Evolutionary conservation across 1,140 invertebrate species (phyloP), one percentile per base, ranked within the genome.

Genomic region (Drosophila insularis): DNA sequence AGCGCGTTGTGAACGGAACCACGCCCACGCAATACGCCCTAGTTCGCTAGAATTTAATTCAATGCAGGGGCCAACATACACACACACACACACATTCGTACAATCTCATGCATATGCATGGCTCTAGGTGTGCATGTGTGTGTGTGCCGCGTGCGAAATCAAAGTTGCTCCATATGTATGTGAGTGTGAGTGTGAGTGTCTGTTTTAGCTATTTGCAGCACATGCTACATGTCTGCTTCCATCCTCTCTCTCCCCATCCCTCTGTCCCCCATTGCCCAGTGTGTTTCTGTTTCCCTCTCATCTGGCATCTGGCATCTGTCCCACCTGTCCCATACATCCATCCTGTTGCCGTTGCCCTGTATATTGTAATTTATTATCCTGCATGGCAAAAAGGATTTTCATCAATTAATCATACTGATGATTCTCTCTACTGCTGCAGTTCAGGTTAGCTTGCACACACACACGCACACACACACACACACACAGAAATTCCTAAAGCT

Each of bases 381-480:
- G 84, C 84, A 87, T 87, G 84, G 84, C 77, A 87, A 80, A 89
- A 87, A 75, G 84, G 84, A 87, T 87, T 87, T 87, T 89, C 84
- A 87, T 87, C 84, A 87, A 87, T 87, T 87, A 87, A 87, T 87
- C 84, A 87, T 89, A 84, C 76, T 87, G 81, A 82, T 81, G 84
- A 82, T 86, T 78, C 69, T 63, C 60, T 63, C 60, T 79, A 66
- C 56, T 67, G 66, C 53, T 87, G 81, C 81, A 86, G 74, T 85
- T 71, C 43, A 50, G 17, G 43, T 50, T 50, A 50, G 43, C 21
- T 21, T 11, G 35, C 35, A 37, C 35, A 37, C 35, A 37, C 10
- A 10, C 35, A 37, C 35, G 13, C 35, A 37, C 11, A 74, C 50
- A 84, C 66, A 84, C 64, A 63, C 68, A 78, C 66, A 27, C 69